A percentile compares a stretch with the other conserved stretches of the same genome.
Conservation (phyloP, 1,140 invertebrate genomes). For the Drosophila trapezifrons region DNA sequence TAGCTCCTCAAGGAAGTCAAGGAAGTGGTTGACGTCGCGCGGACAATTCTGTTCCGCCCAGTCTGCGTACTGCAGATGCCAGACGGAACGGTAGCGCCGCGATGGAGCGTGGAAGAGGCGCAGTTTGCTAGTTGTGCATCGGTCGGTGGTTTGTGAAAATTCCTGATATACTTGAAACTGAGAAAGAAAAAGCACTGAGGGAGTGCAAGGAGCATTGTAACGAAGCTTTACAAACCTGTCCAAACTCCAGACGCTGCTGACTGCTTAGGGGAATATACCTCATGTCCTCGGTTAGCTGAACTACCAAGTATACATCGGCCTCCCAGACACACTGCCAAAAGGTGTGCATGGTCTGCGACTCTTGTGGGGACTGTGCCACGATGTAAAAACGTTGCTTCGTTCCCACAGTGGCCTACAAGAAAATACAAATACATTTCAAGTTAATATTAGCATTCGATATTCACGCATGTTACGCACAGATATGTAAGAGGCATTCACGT, state of each 20-base stretch:
- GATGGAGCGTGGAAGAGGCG: conserved; percentile 86
- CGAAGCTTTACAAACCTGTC: conserved; percentile 83
- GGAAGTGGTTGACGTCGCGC: conserved; percentile 87
- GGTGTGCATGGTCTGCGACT: conserved; percentile 79
- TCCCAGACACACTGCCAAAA: conserved; percentile 97
- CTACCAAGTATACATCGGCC: conserved; percentile 90
- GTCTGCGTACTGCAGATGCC: conserved; percentile 92
- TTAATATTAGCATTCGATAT: neutral
- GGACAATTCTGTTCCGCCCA: conserved; percentile 90
- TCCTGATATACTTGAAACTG: conserved; percentile 90
- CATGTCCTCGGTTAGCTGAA: conserved; percentile 88
- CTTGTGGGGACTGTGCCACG: conserved; percentile 89
- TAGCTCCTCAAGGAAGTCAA: conserved; percentile 93
- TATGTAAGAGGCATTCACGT: conserved; percentile 95
- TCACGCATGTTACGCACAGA: conserved; percentile 85
- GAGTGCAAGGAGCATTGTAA: neutral
- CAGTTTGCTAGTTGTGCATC: conserved; percentile 87
- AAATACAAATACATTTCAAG: neutral
- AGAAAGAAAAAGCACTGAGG: neutral
- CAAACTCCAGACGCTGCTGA: conserved; percentile 85
- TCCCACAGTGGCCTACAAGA: conserved; percentile 88
- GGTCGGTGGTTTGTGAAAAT: conserved; percentile 87
- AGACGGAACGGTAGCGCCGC: conserved; percentile 87
- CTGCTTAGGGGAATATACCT: conserved; percentile 86
- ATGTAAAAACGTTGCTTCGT: conserved; percentile 92